Evolutionary conservation across 1,140 invertebrate species (phyloP).

Genomic region (Dufourea novaeangliae): DNA sequence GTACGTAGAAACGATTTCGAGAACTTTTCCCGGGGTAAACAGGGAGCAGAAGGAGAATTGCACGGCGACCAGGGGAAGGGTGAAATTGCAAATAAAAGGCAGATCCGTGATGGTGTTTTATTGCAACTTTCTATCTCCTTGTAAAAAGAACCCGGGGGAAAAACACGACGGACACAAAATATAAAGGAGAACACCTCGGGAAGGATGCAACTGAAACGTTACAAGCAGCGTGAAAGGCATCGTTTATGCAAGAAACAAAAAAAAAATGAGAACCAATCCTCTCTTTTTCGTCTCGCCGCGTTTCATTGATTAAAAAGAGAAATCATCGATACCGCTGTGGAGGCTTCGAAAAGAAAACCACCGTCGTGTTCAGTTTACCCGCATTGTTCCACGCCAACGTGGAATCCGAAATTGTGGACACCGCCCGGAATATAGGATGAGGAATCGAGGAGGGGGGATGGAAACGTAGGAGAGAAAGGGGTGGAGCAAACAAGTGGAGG

Average conservation of each 20-base stretch:
- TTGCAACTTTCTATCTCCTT: conserved; percentile 13
- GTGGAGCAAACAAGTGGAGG: conserved; percentile 26
- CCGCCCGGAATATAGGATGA: conserved; percentile 48
- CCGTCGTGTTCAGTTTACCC: conserved; percentile 60
- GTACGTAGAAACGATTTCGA: conserved; percentile 37
- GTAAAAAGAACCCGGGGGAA: too few relatives aligned
- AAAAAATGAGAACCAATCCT: background rate
- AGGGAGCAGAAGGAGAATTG: background rate
- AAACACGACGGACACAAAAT: background rate
- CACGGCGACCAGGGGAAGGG: background rate
- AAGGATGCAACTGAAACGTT: background rate
- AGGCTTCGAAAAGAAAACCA: conserved; percentile 5
- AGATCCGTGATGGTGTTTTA: conserved; percentile 8
- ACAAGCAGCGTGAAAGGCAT: background rate
- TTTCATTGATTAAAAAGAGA: conserved; percentile 40
- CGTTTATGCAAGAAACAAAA: background rate
- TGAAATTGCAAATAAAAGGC: conserved; percentile 32
- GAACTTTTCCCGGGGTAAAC: background rate
- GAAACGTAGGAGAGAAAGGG: background rate
- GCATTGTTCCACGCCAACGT: conserved; percentile 55
- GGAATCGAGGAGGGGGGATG: background rate
- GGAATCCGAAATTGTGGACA: conserved; percentile 62
- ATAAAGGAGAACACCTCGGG: background rate
- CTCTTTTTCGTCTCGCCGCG: background rate
- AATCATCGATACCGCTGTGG: conserved; percentile 28